Evolutionary conservation across 2,797 vertebrate genomes (phyloP).

Genomic region (Babyrousa celebensis): DNA sequence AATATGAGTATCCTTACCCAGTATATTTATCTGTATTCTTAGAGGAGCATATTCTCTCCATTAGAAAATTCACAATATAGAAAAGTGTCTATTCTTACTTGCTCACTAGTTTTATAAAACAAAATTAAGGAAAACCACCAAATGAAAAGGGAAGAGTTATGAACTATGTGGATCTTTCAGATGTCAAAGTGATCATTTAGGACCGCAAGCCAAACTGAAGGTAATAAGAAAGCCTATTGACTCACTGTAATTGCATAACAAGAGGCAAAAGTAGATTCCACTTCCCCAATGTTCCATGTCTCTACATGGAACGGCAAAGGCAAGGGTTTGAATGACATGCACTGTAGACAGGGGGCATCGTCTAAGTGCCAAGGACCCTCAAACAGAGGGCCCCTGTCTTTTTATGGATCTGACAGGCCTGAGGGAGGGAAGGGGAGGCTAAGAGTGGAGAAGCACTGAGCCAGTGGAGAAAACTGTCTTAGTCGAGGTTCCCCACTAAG

Average conservation of each 20-base stretch:
- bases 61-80: background rate
- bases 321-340: fast-evolving
- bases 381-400: background rate
- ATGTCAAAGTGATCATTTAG: background rate
- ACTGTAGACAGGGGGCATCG: background rate
- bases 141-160: background rate
- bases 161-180: background rate
- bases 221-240: background rate
- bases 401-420: background rate
- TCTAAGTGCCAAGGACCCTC: background rate
- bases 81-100: background rate
- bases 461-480: background rate
- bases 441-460: background rate
- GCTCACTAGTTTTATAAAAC: background rate
- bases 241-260: background rate
- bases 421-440: no score
- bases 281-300: background rate
- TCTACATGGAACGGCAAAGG: no score
- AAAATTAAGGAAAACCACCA: background rate
- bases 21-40: background rate
- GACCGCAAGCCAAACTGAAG: background rate
- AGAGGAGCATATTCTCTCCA: background rate
- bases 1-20: no score
- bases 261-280: background rate
- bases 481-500: background rate